Evolutionary conservation across 2,888 invertebrate genomes (phyloP), one percentile per base, ranked within the genome.

Genomic region (Agrenia bidenticulata): DNA sequence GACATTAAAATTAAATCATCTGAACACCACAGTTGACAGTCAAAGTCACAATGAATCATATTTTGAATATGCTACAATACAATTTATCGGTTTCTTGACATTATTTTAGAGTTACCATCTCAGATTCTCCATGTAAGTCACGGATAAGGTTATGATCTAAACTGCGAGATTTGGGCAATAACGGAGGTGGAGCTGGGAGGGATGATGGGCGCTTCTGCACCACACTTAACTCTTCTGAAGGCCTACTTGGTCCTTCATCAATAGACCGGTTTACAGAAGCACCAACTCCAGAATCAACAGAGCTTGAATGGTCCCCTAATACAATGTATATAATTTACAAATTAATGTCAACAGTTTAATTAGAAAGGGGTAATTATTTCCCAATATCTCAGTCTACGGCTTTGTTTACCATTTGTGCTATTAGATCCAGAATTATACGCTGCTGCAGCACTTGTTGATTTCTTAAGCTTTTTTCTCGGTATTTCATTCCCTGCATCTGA

Each of bases 261-360:
- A 73, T 66, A 23, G 76, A 76, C 13, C 74, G 70, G 66, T 69
- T 75, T 9, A 76, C 70, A n/a, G 76, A 75, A 55, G 73, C 71
- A 39, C 75, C 75, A 42, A 76, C 66, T 41, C 75, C 74, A 4
- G 76, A 76, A 63, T 76, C 76, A 55, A 76, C 72, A 17, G 76
- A 76, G 21, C 66, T 13, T n/a, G 57, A 41, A 49, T 45, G 49
- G 19, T 37, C 41, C 19, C 56, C 56, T 57, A n/a, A 21, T 9
- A 21, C 5, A 55, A 32, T 17, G 7, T 27, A 27, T 9, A 23
- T 53, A 21, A 5, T 53, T 53, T 5, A 32, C 2, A 32, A 55
- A 32, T 55, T 9, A 26, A 21, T 11, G 11, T 9, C 32, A 32
- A 57, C 39, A 39, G 39, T 39, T 39, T 39, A 7, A 11, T 39